Evolutionary conservation across 2,113 vertebrate species (phyloP), one percentile per base, ranked within the genome.

Genomic region (Clinocottus analis): DNA sequence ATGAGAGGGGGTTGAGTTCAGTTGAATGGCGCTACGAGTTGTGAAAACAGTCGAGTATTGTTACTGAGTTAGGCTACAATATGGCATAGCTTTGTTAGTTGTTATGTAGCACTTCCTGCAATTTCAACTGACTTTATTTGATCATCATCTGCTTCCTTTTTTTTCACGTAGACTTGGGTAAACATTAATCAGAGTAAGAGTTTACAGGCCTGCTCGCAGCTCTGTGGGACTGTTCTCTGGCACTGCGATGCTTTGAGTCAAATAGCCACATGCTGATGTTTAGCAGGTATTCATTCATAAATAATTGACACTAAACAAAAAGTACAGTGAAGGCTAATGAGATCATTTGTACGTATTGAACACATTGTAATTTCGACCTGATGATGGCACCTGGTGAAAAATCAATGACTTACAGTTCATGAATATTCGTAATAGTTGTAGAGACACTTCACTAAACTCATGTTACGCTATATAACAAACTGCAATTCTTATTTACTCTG

Each of bases 1-100:
- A 66, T 70, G 49, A 59, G 56, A 87, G 43, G 61, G 45, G 16
- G 69, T 53, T 51, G 72, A 59, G 59, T 16, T 75, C 25, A 33
- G 55, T 41, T 62, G 23, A 56, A 39, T 47, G 49, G n/a, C 13
- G 27, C 43, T 27, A 27, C 8, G 49, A 61, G 55, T 39, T 39
- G 31, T 2, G 2, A 13, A 45, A n/a, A 69, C 23, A 72, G 55
- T 60, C 17, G 17, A 5, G 56, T 37, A 72, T 58, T 31, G 13
- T 43, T 41, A 7, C 14, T 0, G 2, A 62, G 58, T 45, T 41
- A 51, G 13, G 35, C 51, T 59, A 19, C 5, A 10, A 35, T 58
- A 29, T 19, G 39, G 53, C 11, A 35, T 37, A 19, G 23, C 33
- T 55, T 61, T 33, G 43, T 56, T 43, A 19, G 23, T 25, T 58